Evolutionary conservation across 2,113 vertebrate species (phyloP).

Genomic region (Elaphurus davidianus): DNA sequence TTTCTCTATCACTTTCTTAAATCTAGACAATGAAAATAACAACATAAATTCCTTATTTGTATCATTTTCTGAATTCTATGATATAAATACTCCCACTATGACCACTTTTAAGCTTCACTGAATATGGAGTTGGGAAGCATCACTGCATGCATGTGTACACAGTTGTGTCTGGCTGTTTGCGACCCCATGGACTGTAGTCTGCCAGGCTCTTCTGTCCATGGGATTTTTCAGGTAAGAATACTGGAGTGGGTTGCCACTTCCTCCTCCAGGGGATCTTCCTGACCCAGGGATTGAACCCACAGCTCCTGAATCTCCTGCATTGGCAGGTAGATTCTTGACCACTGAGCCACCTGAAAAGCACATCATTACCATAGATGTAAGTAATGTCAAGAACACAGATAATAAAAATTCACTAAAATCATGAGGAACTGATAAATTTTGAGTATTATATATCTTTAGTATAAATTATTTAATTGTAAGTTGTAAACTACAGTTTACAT

Average conservation of each 20-base stretch:
- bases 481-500: not conserved
- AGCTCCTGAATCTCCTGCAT: not conserved
- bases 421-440: not conserved
- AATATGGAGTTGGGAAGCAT: not conserved
- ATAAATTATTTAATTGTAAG: slow-evolving; percentile 1
- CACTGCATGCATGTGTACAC: not conserved
- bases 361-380: not conserved
- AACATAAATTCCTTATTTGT: not conserved
- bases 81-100: not conserved
- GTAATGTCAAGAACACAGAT: not conserved
- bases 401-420: not conserved
- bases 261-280: not conserved
- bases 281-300: not conserved
- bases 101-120: not conserved
- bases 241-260: not conserved
- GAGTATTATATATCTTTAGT: slow-evolving; percentile 3
- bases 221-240: not conserved
- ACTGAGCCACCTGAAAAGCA: not conserved
- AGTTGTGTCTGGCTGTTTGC: not conserved
- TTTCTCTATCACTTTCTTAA: not conserved
- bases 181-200: not conserved
- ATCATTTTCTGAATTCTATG: not conserved
- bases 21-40: not conserved
- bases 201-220: not conserved
- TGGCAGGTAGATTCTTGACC: not conserved